phyloP scores from a whole-genome alignment of 1,140 invertebrate species.

The Linepithema humile region DNA sequence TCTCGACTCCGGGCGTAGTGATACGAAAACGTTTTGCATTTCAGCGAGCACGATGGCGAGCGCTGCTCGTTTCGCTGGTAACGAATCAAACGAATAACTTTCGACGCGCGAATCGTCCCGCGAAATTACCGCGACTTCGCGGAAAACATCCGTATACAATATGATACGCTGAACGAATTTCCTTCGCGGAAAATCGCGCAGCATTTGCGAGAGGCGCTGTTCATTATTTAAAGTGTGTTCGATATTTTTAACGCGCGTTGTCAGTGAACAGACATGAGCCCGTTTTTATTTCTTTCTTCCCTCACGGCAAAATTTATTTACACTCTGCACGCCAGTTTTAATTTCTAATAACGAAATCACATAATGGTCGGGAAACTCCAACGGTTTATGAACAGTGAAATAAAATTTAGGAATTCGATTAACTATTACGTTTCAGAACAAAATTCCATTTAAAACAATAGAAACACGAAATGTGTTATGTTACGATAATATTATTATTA shows the following conservation, averaged over 20 bases:
- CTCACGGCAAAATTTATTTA: constrained; percentile 53
- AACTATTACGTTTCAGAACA: neutral
- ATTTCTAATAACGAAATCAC: constrained; percentile 45
- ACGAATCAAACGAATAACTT: constrained; percentile 76
- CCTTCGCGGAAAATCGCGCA: constrained; percentile 45
- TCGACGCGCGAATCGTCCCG: constrained; percentile 72
- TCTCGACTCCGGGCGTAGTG: constrained; percentile 73
- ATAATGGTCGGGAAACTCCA: constrained; percentile 28
- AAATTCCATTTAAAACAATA: neutral
- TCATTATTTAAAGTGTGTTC: constrained; percentile 54
- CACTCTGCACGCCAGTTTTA: constrained; percentile 27
- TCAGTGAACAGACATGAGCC: constrained; percentile 39
- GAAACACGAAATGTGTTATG: neutral
- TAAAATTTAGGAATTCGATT: constrained; percentile 45
- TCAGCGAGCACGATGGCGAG: constrained; percentile 72
- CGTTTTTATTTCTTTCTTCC: constrained; percentile 32
- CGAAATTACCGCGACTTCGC: constrained; percentile 66
- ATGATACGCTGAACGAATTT: constrained; percentile 2
- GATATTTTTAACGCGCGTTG: constrained; percentile 57
- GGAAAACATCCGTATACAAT: constrained; percentile 62
- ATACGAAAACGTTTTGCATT: constrained; percentile 78
- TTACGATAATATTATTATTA: constrained; percentile 10
- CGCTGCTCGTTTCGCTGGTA: constrained; percentile 69
- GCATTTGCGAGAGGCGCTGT: constrained; percentile 48
- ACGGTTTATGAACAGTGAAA: constrained; percentile 6